Evolutionary conservation across 2,113 vertebrate genomes (phyloP), one percentile per base, ranked within the genome.

Genomic region (Osmerus eperlanus): DNA sequence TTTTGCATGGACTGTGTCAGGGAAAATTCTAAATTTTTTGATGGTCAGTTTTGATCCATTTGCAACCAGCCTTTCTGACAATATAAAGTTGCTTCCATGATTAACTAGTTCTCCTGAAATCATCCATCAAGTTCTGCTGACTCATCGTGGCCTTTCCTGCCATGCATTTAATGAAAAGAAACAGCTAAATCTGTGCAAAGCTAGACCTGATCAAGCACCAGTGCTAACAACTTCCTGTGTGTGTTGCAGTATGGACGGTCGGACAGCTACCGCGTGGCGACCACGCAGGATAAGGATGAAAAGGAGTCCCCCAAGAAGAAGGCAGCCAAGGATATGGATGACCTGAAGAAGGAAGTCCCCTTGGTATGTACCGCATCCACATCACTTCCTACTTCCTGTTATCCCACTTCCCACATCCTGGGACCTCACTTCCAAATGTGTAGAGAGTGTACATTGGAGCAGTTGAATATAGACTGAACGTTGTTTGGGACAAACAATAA

Each of bases 271-370:
- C 94, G 93, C 70, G 93, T 96, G 92, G 93, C 95, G 67, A 97
- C 95, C 93, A 96, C 95, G 76, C 92, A 94, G 91, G 95, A 96
- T 79, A 93, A 93, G 66, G 93, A 95, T 72, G 92, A 93, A 76
- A 94, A 94, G 78, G 84, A 91, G 53, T 94, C 95, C 0, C 93
- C 93, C 75, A 95, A 96, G 87, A 96, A 97, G 90, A 95, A 95
- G 83, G 80, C 92, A 91, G 86, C 87, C 75, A 92, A 94, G 64
- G 94, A 96, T 78, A 59, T 97, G 83, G 96, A 97, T 14, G 96
- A 97, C 74, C 92, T 97, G 68, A 97, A 97, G 91, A 97, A 95
- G 84, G 96, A 97, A 83, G 95, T 97, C 82, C 93, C 95, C 1
- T 90, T 97, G 87, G 96, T 97, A 81, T 83, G 95, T 82, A 8